Base-by-base conservation (phyloP, 2,888 invertebrate species). In the Apotomis turbidana region DNA sequence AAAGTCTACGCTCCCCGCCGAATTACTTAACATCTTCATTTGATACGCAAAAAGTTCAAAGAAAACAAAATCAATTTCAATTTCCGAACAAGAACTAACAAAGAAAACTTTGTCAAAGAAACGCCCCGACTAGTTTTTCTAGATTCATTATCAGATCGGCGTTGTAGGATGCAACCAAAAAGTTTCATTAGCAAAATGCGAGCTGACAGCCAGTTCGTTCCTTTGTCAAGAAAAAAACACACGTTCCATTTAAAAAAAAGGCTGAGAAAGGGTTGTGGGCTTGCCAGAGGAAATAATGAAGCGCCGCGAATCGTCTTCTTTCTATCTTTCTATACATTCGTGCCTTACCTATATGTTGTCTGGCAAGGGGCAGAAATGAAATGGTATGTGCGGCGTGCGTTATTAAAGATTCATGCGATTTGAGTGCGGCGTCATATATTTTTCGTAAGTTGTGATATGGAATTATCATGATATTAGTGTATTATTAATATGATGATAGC, bases 121-220 rank as follows among this genome's bases (percentile, higher is more conserved):
- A 69, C 38, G 71, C 55, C 41, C 67, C 52, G 36, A 51, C 51
- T 46, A 67, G 49, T 62, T 71, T 77, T 74, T 68, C 73, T 71
- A 70, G 69, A 77, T 78, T 82, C 80, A 83, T 83, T 85, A 86
- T 84, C 81, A 77, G 81, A 85, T 85, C 82, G 82, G 75, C 75
- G 74, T 75, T 73, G 80, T 80, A 79, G 81, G 80, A 82, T 82
- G 81, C 78, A 79, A 74, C 81, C 84, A 83, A 87, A 87, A 85
- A 86, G 83, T 87, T 89, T 88, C 88, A 89, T 89, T 87, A 88
- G 82, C 78, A 81, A 82, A 87, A 83, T 87, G 87, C 85, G 83
- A 83, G 86, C 81, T 79, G 78, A 49, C 78, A 76, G 73, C 77
- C 54, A 67, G 74, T 78, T 79, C 75, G 79, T 76, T 81, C 80